Evolutionary conservation across 2,888 invertebrate species (phyloP).

Genomic region (Caenorhabditis japonica): DNA sequence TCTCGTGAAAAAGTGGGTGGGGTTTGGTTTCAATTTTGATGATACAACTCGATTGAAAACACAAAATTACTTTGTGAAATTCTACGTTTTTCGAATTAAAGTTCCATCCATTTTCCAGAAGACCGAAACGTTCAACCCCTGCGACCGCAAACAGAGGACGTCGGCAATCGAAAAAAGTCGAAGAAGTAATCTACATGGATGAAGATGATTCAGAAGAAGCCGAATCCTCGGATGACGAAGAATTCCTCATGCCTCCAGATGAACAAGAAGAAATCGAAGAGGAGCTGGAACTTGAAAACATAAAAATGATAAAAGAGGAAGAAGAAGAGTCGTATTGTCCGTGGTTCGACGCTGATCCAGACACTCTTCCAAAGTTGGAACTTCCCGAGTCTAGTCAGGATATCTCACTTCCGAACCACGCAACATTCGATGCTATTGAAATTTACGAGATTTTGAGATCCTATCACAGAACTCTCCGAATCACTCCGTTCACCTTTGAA

Average conservation of each 20-base stretch:
- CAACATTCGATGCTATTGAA: slow-evolving; percentile 60
- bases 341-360: slow-evolving; percentile 63
- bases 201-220: slow-evolving; percentile 29
- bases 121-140: slow-evolving; percentile 17
- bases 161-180: slow-evolving; percentile 21
- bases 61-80: too few relatives aligned
- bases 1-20: too few relatives aligned
- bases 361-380: slow-evolving; percentile 59
- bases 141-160: slow-evolving; percentile 1
- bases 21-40: too few relatives aligned
- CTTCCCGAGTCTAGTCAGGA: slow-evolving; percentile 63
- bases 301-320: slow-evolving; percentile 4
- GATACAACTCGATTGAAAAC: too few relatives aligned
- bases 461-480: slow-evolving; percentile 87
- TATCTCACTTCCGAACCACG: slow-evolving; percentile 47
- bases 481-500: slow-evolving; percentile 94
- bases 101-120: slow-evolving; percentile 14
- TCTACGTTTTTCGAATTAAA: too few relatives aligned
- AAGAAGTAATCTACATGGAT: slow-evolving; percentile 40
- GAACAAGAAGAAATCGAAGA: slow-evolving; percentile 14
- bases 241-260: slow-evolving; percentile 11
- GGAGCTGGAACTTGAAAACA: slow-evolving; percentile 21
- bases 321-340: slow-evolving; percentile 53
- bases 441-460: slow-evolving; percentile 94
- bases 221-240: slow-evolving; percentile 34